Evolutionary conservation across 1,140 invertebrate genomes (phyloP).

Genomic region (Fopius arisanus): DNA sequence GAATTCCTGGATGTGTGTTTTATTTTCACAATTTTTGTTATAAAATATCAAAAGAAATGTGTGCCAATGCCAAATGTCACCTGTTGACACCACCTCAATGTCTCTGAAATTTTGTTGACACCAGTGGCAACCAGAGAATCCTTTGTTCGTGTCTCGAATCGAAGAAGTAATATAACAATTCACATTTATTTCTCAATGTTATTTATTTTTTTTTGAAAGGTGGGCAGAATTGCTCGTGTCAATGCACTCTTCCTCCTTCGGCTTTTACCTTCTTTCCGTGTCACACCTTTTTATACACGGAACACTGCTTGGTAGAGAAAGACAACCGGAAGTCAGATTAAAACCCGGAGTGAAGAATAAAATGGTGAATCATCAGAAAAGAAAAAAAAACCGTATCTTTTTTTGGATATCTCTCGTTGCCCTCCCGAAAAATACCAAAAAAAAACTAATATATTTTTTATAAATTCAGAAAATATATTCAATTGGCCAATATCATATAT

Average conservation of each 20-base stretch:
- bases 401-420: not conserved
- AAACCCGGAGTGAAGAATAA: not conserved
- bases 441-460: no score
- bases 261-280: not conserved
- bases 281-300: not conserved
- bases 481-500: no score
- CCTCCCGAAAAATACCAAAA: not conserved
- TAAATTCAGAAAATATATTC: no score
- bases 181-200: not conserved
- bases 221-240: not conserved
- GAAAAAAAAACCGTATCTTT: not conserved
- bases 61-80: not conserved
- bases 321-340: not conserved
- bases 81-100: not conserved
- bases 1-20: not conserved
- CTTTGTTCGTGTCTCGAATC: not conserved
- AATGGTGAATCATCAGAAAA: not conserved
- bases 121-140: not conserved
- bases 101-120: not conserved
- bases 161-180: not conserved
- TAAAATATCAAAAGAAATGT: not conserved
- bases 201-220: not conserved
- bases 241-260: conserved; percentile 1
- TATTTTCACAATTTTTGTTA: not conserved
- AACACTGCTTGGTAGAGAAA: not conserved